Evolutionary conservation across 2,797 vertebrate species (phyloP).

Genomic region (Picus viridis): DNA sequence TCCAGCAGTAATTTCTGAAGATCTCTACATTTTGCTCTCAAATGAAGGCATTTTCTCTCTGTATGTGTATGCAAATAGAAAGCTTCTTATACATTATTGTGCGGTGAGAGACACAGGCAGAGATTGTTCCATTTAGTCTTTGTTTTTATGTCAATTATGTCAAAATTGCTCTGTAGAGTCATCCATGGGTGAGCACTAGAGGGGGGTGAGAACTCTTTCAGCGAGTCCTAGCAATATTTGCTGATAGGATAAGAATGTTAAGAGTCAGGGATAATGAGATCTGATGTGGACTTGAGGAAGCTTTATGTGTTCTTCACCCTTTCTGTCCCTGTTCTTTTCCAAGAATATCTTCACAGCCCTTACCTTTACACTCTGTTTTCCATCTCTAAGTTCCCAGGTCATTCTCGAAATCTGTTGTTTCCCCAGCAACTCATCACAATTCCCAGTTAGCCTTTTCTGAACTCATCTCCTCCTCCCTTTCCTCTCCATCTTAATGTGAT

Average conservation of each 20-base stretch:
- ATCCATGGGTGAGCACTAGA: background rate
- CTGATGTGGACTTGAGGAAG: background rate
- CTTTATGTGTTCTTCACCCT: background rate
- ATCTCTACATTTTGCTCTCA: background rate
- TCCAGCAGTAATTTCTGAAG: background rate
- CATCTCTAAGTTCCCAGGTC: background rate
- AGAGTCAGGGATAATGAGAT: background rate
- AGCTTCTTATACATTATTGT: background rate
- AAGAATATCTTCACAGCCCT: background rate
- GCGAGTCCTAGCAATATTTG: background rate
- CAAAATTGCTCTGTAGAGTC: background rate
- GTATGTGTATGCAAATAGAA: background rate
- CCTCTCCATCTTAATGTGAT: background rate
- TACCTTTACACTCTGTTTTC: background rate
- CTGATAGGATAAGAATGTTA: background rate
- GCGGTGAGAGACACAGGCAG: background rate
- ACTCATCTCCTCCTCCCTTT: background rate
- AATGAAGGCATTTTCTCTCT: background rate
- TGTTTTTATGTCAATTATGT: background rate
- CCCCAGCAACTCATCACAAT: background rate
- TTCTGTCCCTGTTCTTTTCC: background rate
- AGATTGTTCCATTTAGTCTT: background rate
- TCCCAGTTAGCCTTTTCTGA: background rate
- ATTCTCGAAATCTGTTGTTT: background rate
- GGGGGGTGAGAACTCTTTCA: background rate